Evolutionary conservation across 1,140 invertebrate genomes (phyloP).

Genomic region (Oncopeltus fasciatus): DNA sequence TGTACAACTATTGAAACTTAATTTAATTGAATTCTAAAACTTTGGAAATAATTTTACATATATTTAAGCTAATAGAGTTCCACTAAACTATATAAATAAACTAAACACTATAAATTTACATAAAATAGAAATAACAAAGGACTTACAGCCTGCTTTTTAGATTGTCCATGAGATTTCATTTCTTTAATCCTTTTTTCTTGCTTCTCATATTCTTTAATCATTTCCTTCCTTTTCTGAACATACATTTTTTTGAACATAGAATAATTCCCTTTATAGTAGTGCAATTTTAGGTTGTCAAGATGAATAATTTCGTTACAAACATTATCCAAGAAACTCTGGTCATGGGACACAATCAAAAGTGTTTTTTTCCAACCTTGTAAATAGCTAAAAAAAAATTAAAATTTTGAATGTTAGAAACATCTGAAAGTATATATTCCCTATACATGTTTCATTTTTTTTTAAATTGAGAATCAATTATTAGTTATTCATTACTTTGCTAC

Average conservation of each 20-base stretch:
- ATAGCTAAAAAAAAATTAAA: constrained; percentile 42
- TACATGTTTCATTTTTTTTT: no score
- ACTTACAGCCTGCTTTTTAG: constrained; percentile 78
- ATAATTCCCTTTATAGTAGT: constrained; percentile 97
- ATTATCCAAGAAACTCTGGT: constrained; percentile 98
- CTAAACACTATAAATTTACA: no score
- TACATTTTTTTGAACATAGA: constrained; percentile 99
- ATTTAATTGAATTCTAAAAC: no score
- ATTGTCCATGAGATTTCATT: constrained; percentile 85
- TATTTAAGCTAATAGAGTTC: no score
- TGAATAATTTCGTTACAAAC: constrained; percentile 99
- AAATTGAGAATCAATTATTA: no score
- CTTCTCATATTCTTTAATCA: constrained; percentile 95
- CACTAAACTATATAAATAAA: no score
- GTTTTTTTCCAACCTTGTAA: constrained; percentile 97
- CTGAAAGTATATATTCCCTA: no score
- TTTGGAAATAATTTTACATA: no score
- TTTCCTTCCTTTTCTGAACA: constrained; percentile 85
- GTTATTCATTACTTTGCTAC: no score
- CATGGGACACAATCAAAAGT: constrained; percentile 91
- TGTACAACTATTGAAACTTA: no score
- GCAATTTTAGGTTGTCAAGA: constrained; percentile 84
- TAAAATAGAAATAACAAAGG: no score
- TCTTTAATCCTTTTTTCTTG: constrained; percentile 92
- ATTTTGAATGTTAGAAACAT: no score